Conservation (phyloP, 2,797 vertebrate genomes). For the Dermochelys coriacea region DNA sequence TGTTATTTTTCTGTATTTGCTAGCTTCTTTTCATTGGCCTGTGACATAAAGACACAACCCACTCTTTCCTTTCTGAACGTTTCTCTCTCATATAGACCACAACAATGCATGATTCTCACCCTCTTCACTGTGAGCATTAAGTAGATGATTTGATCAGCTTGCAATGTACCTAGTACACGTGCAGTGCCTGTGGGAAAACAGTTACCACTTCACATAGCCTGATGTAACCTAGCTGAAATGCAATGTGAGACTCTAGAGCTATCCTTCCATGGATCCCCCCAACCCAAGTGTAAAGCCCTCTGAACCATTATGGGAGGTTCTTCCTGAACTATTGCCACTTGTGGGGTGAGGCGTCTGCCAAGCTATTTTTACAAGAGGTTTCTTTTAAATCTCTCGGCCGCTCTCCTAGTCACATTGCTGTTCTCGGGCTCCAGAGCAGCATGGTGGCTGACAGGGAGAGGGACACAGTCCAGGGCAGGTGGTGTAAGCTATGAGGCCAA, state of each 20-base stretch:
- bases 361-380: constrained; percentile 38
- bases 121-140: accelerated
- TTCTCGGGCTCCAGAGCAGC: constrained; percentile 43
- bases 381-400: background rate
- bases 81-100: background rate
- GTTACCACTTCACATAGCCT: background rate
- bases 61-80: background rate
- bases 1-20: background rate
- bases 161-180: background rate
- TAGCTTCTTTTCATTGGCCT: accelerated
- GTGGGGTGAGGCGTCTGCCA: constrained; percentile 52
- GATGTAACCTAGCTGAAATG: background rate
- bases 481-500: constrained; percentile 65
- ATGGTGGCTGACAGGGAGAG: constrained; percentile 47
- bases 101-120: background rate
- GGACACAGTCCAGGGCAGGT: constrained; percentile 16
- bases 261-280: background rate
- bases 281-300: background rate
- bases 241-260: background rate
- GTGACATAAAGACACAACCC: accelerated
- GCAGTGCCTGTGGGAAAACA: constrained; percentile 12
- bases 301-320: constrained; percentile 21
- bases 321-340: constrained; percentile 69
- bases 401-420: constrained; percentile 54
- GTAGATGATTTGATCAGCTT: constrained; percentile 42